These are phyloP conservation scores for Pyrrhia umbra DNA, from an alignment of 2,888 invertebrate genomes.

Conservation along the genomic window DNA sequence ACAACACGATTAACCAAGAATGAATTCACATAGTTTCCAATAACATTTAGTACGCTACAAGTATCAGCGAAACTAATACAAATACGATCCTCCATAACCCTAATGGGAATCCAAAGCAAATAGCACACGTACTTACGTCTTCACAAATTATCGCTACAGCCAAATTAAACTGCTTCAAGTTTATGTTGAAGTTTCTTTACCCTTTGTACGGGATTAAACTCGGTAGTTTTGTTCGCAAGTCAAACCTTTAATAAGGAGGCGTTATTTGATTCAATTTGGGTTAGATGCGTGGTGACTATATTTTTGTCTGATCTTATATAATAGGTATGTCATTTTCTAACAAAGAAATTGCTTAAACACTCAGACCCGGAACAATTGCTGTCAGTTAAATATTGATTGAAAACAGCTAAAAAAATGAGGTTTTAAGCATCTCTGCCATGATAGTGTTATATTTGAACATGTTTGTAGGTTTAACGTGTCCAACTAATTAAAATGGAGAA, in stretches of 20 bases:
- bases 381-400: no score
- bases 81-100: slow-evolving; percentile 21
- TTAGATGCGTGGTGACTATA: no score
- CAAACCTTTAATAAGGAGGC: slow-evolving; percentile 47
- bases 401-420: no score
- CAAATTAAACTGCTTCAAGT: slow-evolving; percentile 66
- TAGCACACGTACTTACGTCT: slow-evolving; percentile 65
- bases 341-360: no score
- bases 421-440: no score
- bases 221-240: slow-evolving; percentile 45
- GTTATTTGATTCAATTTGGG: slow-evolving; percentile 12
- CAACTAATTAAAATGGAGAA: no score
- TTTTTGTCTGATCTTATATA: no score
- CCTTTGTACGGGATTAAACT: slow-evolving; percentile 69
- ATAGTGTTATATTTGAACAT: no score
- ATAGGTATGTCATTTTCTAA: no score
- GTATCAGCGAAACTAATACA: slow-evolving; percentile 10
- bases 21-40: background rate
- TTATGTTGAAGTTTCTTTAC: slow-evolving; percentile 65
- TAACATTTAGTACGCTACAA: background rate
- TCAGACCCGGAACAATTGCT: no score
- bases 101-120: slow-evolving; percentile 78
- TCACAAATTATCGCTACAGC: slow-evolving; percentile 59
- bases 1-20: background rate
- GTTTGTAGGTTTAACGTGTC: no score